phyloP scores from a whole-genome alignment of 2,888 invertebrate species.

The Acanthosepion pharaonis region DNA sequence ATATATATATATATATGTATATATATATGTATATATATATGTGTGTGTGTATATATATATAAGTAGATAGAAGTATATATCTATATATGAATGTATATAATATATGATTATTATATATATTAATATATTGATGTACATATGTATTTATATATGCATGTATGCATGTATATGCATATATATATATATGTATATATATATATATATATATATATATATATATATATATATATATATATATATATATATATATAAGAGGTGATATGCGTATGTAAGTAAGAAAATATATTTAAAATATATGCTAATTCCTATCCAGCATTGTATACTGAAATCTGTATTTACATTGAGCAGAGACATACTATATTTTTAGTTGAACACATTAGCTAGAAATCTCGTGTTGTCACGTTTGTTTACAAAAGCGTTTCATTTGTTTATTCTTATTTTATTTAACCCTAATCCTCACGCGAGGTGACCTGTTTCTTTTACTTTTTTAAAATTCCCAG shows the following conservation, averaged over 20 bases:
- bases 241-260: not conserved
- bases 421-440: too few relatives aligned
- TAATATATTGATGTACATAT: not conserved
- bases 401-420: too few relatives aligned
- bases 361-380: too few relatives aligned
- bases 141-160: not conserved
- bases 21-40: not conserved
- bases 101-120: not conserved
- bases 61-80: not conserved
- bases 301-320: not conserved
- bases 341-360: too few relatives aligned
- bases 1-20: not conserved
- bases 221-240: not conserved
- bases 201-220: not conserved
- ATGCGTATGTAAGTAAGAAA: not conserved
- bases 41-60: not conserved
- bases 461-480: too few relatives aligned
- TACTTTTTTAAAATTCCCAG: too few relatives aligned
- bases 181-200: not conserved
- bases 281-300: not conserved
- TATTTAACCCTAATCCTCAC: too few relatives aligned
- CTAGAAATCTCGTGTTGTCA: too few relatives aligned
- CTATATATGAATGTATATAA: not conserved
- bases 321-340: too few relatives aligned
- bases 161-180: not conserved